A percentile compares a stretch with the other conserved stretches of the same genome.
Evolutionary conservation across 2,113 vertebrate species (phyloP).

Genomic region (Tenrec ecaudatus): DNA sequence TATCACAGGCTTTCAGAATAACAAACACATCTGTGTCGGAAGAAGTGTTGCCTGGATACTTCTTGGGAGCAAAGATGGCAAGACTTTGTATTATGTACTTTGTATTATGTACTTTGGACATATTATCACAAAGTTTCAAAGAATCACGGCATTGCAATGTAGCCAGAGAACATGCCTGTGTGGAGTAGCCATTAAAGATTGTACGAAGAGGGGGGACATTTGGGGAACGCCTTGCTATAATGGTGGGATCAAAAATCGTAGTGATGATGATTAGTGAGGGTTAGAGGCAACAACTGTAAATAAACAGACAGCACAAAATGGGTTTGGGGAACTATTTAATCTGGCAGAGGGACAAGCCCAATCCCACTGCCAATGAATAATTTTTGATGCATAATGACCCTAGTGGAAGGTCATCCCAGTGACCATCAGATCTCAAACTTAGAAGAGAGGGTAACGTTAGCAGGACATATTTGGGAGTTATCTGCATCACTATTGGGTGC

Average conservation of each 20-base stretch:
- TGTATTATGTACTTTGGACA: too few relatives aligned
- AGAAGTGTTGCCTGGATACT: too few relatives aligned
- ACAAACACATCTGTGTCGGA: too few relatives aligned
- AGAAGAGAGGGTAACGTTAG: neutral
- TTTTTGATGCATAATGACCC: too few relatives aligned
- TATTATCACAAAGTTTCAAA: neutral
- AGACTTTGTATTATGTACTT: too few relatives aligned
- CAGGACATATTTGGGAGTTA: neutral
- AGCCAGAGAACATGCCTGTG: neutral
- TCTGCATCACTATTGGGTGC: neutral
- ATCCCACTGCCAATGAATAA: too few relatives aligned
- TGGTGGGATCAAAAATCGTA: neutral
- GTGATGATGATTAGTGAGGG: neutral
- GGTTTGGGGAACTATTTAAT: neutral
- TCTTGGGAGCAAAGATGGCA: too few relatives aligned
- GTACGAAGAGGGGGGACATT: neutral
- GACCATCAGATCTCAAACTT: neutral
- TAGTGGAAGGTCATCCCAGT: too few relatives aligned
- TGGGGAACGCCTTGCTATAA: neutral
- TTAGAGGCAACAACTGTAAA: neutral
- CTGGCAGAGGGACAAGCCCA: too few relatives aligned
- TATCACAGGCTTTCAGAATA: too few relatives aligned
- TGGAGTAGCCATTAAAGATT: neutral
- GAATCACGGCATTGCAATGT: neutral
- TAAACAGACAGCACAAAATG: too few relatives aligned